Conservation (phyloP, 2,113 vertebrate genomes). For the Poicephalus meyeri region DNA sequence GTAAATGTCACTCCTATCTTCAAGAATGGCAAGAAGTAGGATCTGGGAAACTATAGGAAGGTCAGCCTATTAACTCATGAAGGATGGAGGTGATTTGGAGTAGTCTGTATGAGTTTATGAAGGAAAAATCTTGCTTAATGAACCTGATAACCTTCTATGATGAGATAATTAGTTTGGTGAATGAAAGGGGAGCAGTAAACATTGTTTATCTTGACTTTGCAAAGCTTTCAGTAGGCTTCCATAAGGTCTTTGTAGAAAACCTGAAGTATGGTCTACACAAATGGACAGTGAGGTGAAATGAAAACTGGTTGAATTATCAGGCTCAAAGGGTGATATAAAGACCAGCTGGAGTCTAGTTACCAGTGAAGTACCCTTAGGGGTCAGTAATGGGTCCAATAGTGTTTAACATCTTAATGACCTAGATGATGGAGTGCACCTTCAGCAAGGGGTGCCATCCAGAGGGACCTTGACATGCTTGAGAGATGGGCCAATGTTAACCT, state of each 20-base stretch:
- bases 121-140: neutral
- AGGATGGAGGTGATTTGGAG: neutral
- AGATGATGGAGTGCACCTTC: neutral
- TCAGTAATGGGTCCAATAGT: neutral
- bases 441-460: neutral
- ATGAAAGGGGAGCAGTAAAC: neutral
- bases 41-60: neutral
- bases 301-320: neutral
- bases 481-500: neutral
- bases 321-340: neutral
- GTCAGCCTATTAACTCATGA: neutral
- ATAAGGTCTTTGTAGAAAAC: neutral
- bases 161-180: neutral
- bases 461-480: neutral
- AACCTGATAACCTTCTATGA: neutral
- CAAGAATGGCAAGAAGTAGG: neutral
- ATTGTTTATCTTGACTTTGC: neutral
- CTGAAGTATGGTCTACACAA: neutral
- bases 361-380: neutral
- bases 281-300: neutral
- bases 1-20: neutral
- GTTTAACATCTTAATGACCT: neutral
- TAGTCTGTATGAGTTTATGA: neutral
- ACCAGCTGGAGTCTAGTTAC: neutral
- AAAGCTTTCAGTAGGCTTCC: neutral